Percentiles rank a stretch among this genome's conserved stretches.
These are phyloP conservation scores for Lutjanus argentimaculatus DNA, from an alignment of 2,797 vertebrate genomes.

Conservation along the genomic window DNA sequence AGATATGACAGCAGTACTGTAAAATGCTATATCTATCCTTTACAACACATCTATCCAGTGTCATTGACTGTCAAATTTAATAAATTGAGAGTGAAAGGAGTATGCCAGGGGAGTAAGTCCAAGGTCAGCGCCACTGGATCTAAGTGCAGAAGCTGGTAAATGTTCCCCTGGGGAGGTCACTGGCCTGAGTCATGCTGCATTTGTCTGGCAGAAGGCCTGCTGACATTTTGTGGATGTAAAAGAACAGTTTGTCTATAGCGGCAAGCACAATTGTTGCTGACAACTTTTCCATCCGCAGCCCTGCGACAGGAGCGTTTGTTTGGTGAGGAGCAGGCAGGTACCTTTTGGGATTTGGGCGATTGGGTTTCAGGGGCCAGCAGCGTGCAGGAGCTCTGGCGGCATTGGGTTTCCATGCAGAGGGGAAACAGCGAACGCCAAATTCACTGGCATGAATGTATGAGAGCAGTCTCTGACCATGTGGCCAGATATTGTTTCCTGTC, in stretches of 20 bases:
- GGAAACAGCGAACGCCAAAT: conserved; percentile 66
- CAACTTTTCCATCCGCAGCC: conserved; percentile 56
- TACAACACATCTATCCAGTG: conserved; percentile 53
- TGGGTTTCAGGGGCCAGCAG: conserved; percentile 70
- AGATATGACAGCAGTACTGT: conserved; percentile 16
- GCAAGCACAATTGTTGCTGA: conserved; percentile 63
- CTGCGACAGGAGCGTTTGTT: conserved; percentile 43
- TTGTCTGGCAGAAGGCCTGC: conserved; percentile 56
- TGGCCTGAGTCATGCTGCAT: conserved; percentile 60
- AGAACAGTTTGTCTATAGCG: conserved; percentile 66
- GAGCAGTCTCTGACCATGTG: conserved; percentile 68
- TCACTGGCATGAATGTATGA: conserved; percentile 66
- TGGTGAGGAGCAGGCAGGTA: conserved; percentile 54
- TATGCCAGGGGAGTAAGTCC: conserved; percentile 57
- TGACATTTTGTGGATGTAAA: conserved; percentile 59
- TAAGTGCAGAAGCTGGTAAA: conserved; percentile 75
- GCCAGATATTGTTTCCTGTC: conserved; percentile 83
- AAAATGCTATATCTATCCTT: conserved; percentile 42
- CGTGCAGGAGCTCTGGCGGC: conserved; percentile 47
- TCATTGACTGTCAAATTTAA: conserved; percentile 67
- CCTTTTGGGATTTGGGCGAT: conserved; percentile 67
- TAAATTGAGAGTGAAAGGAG: conserved; percentile 66
- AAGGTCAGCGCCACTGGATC: conserved; percentile 74
- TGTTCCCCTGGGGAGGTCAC: conserved; percentile 70
- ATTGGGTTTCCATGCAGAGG: conserved; percentile 81